Evolutionary conservation across 2,888 invertebrate genomes (phyloP).

Genomic region (Euplagia quadripunctaria): DNA sequence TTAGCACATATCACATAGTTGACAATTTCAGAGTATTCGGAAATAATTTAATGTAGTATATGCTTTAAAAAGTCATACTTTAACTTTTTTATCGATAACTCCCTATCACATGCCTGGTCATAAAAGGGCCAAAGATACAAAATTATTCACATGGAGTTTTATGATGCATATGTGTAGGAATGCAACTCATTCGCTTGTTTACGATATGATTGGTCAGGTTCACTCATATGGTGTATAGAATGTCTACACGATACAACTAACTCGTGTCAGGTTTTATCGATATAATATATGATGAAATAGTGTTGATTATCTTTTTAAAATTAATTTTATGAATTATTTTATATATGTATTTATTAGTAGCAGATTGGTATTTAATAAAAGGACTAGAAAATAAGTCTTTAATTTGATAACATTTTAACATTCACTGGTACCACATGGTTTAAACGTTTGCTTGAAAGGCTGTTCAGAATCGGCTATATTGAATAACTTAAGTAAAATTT

Average conservation of each 20-base stretch:
- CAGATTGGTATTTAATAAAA: no score
- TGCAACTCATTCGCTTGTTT: conserved; percentile 26
- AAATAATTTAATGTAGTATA: not conserved
- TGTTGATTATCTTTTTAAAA: no score
- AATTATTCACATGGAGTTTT: conserved; percentile 51
- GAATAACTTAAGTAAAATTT: no score
- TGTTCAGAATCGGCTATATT: no score
- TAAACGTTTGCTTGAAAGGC: no score
- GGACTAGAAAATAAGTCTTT: no score
- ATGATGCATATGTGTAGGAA: conserved; percentile 39
- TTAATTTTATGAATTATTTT: no score
- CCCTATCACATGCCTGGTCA: not conserved
- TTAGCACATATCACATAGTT: no score
- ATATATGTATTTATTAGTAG: no score
- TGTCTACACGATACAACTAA: not conserved
- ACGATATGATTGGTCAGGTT: conserved; percentile 17
- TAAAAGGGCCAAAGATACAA: conserved; percentile 18
- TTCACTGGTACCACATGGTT: no score
- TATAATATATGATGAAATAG: not conserved
- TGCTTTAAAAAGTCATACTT: not conserved
- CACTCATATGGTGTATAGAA: not conserved
- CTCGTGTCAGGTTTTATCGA: not conserved
- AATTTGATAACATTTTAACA: no score
- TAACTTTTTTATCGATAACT: conserved; percentile 5
- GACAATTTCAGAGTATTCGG: not conserved